Base-by-base conservation (phyloP, 2,888 invertebrate species). In the Cataglyphis cursor region DNA sequence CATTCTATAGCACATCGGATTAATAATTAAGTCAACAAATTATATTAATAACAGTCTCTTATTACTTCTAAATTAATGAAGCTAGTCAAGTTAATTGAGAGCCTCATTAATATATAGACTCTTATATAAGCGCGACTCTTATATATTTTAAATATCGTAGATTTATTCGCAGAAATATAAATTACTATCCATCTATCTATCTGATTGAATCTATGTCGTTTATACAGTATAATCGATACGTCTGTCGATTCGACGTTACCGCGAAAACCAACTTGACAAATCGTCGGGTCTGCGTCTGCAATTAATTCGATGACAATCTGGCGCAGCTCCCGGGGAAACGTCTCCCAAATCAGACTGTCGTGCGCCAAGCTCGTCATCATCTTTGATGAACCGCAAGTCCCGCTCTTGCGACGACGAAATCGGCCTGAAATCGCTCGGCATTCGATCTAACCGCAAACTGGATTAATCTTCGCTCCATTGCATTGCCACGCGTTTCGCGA, bases 341-440 rank as follows among this genome's bases (percentile, higher is more conserved):
- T 78, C 21, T 65, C 70, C 72, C 12, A 57, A 72, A 59, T 80
- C 78, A 59, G 44, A 41, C 70, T 78, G 78, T 78, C 72, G 59
- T 35, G 35, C 72, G 21, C 59, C 35, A 44, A 61, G 24, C 41
- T 28, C 72, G 48, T 72, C 59, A 57, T 80, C 78, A 59, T 57
- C 78, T 80, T 72, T 72, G 78, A 80, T 18, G 72, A 80, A 72
- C 78, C 78, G 78, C 78, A 80, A 59, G 24, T 24, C 18, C 9
- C 12, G 61, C 24, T 66, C 24, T 66, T 66, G 51, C 66, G 72
- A 68, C 76, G 72, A 72, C 78, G 35, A 70, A 72, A 76, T 76
- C 76, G 28, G 24, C 18, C 28, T 21, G 66, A 28, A 66, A 70
- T 54, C 70, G 35, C 72, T 59, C 31, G 59, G 70, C 70, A 70